A percentile compares a stretch with the other conserved stretches of the same genome.
Conservation (phyloP, 2,797 vertebrate genomes). For the Astyanax mexicanus region DNA sequence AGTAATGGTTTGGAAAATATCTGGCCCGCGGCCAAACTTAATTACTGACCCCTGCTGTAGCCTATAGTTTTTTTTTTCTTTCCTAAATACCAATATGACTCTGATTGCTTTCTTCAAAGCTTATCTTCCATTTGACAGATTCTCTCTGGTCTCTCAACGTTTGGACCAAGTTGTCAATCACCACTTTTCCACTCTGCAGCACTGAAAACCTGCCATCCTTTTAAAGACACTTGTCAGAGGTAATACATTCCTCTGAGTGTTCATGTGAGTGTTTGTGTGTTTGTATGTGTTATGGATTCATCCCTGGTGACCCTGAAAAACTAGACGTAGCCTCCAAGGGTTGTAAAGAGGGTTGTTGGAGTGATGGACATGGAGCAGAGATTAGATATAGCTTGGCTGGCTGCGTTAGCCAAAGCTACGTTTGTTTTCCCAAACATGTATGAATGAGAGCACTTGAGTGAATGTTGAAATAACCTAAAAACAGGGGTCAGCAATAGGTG, state of each 20-base stretch:
- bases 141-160: not conserved
- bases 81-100: too few species aligned
- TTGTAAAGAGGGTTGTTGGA: slow-evolving; percentile 2
- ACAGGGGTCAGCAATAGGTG: too few species aligned
- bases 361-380: slow-evolving; percentile 12
- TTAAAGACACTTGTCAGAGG: not conserved
- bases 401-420: too few species aligned
- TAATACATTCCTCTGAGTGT: not conserved
- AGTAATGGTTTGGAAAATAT: too few species aligned
- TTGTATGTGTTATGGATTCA: not conserved
- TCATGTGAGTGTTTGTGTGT: not conserved
- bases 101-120: not conserved
- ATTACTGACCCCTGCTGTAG: too few species aligned
- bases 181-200: not conserved
- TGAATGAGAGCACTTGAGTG: too few species aligned
- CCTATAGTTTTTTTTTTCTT: too few species aligned
- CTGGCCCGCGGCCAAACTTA: too few species aligned
- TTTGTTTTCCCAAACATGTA: too few species aligned
- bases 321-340: not conserved
- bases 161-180: not conserved
- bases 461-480: too few species aligned
- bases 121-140: not conserved
- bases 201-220: not conserved
- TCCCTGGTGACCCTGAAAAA: not conserved
- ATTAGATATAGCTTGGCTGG: too few species aligned